A percentile compares a stretch with the other conserved stretches of the same genome.
Evolutionary conservation across 2,797 vertebrate species (phyloP).

Genomic region (Gobio occitaniae): DNA sequence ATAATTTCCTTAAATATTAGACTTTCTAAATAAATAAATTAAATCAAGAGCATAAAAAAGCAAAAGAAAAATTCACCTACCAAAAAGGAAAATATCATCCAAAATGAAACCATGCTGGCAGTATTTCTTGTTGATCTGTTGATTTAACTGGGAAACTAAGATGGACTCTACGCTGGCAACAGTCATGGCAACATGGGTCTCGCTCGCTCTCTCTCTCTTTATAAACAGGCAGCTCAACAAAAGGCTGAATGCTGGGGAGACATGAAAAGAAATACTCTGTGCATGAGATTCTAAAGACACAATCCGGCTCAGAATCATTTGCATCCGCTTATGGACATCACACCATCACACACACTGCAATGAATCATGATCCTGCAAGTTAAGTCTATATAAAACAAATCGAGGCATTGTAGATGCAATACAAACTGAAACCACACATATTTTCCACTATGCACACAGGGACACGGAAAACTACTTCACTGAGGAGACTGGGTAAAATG

Average conservation of each 20-base stretch:
- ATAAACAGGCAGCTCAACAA: slow-evolving; percentile 69
- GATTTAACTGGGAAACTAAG: slow-evolving; percentile 56
- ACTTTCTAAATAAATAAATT: not conserved
- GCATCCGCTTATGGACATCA: slow-evolving; percentile 24
- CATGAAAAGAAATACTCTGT: slow-evolving; percentile 59
- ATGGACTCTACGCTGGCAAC: slow-evolving; percentile 60
- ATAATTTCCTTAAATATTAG: not conserved
- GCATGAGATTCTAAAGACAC: slow-evolving; percentile 73
- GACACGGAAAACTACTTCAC: not conserved
- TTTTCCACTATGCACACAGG: not conserved
- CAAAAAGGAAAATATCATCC: slow-evolving; percentile 69
- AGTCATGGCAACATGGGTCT: slow-evolving; percentile 65
- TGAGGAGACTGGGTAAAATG: not conserved
- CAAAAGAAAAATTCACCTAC: slow-evolving; percentile 63
- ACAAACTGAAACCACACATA: slow-evolving; percentile 4
- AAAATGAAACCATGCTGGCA: slow-evolving; percentile 66
- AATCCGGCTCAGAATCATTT: slow-evolving; percentile 14
- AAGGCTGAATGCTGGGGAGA: slow-evolving; percentile 60
- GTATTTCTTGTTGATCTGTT: slow-evolving; percentile 49
- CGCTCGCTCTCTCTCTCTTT: slow-evolving; percentile 57
- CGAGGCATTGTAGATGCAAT: not conserved
- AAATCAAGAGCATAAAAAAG: not conserved
- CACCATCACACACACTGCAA: slow-evolving; percentile 22
- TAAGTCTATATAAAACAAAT: not conserved
- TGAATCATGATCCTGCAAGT: not conserved